A percentile compares a stretch with the other conserved stretches of the same genome.
Evolutionary conservation across 2,797 vertebrate species (phyloP).

Genomic region (Sebastes nivosus): DNA sequence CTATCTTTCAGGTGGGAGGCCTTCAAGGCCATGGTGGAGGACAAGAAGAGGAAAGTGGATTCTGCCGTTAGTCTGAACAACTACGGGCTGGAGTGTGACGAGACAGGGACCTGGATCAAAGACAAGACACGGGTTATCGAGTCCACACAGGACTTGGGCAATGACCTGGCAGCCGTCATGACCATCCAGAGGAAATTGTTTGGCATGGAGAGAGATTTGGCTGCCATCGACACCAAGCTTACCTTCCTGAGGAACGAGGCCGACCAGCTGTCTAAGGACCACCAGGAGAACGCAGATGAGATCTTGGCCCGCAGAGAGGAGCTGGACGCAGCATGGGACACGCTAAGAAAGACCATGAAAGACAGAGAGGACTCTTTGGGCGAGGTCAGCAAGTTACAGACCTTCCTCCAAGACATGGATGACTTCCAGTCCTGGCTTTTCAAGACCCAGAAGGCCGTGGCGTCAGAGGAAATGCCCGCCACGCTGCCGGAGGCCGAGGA

Average conservation of each 20-base stretch:
- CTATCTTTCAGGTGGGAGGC: slow-evolving; percentile 87
- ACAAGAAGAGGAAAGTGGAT: slow-evolving; percentile 86
- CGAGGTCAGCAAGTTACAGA: slow-evolving; percentile 94
- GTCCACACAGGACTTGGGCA: slow-evolving; percentile 92
- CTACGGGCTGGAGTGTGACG: slow-evolving; percentile 92
- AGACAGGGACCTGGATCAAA: slow-evolving; percentile 91
- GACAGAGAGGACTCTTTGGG: slow-evolving; percentile 90
- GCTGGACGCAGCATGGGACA: slow-evolving; percentile 85
- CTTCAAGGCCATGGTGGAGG: slow-evolving; percentile 89
- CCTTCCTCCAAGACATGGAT: slow-evolving; percentile 93
- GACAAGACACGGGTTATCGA: slow-evolving; percentile 91
- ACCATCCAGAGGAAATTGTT: slow-evolving; percentile 95
- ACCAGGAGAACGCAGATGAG: slow-evolving; percentile 84
- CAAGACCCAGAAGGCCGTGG: slow-evolving; percentile 90
- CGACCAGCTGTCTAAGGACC: slow-evolving; percentile 81
- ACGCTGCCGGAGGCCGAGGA: slow-evolving; percentile 90
- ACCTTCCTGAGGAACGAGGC: slow-evolving; percentile 85
- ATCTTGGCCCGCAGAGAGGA: slow-evolving; percentile 78
- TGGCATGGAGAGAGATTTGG: slow-evolving; percentile 92
- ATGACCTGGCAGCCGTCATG: slow-evolving; percentile 90
- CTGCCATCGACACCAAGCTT: slow-evolving; percentile 87
- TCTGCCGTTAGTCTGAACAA: slow-evolving; percentile 91
- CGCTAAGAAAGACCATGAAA: slow-evolving; percentile 85
- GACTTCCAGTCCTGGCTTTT: slow-evolving; percentile 96
- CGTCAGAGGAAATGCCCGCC: slow-evolving; percentile 88